Evolutionary conservation across 2,888 invertebrate species (phyloP), one percentile per base, ranked within the genome.

Genomic region (Hymenopus coronatus): DNA sequence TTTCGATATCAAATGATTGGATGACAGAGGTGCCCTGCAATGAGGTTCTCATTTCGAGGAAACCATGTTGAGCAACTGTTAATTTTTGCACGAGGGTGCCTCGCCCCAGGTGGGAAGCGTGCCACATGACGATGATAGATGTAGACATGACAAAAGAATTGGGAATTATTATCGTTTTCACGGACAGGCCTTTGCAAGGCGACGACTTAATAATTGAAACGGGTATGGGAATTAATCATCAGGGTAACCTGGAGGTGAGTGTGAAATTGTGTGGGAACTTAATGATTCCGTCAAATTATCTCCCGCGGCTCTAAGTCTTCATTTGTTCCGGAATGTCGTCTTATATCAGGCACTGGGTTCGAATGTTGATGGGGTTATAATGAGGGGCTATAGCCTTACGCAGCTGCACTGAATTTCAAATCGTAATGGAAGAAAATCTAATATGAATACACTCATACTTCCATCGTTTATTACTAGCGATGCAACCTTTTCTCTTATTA

Each of bases 81-180:
- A 70, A 70, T 70, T 70, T 70, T 70, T 70, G 54, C 54, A 70
- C 25, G 54, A 70, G 54, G 54, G 54, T 70, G 54, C 54, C 25
- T 70, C 54, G 54, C 54, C 54, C 54, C 54, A 70, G 54, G 54
- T 70, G 54, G 54, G 54, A 70, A 70, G 54, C 54, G 54, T 70
- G 54, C 54, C 54, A 70, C 25, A 4, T 70, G 54, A 70, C 20
- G 54, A 70, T 70, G 54, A 70, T 70, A 70, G 54, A 70, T 70
- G 54, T 25, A 40, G 54, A 86, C 70, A 81, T 46, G 46, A 86
- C 86, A 86, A 86, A 86, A 86, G 86, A 86, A 86, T 86, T 86
- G 86, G 81, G 86, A 70, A 86, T 25, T 86, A 86, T 86, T 86
- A 86, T 70, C 86, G 86, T 81, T 86, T 86, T 86, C 86, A 86